A percentile compares a stretch with the other conserved stretches of the same genome.
These are phyloP conservation scores for Argyra leucocephala DNA, from an alignment of 2,888 invertebrate genomes.

Conservation along the genomic window DNA sequence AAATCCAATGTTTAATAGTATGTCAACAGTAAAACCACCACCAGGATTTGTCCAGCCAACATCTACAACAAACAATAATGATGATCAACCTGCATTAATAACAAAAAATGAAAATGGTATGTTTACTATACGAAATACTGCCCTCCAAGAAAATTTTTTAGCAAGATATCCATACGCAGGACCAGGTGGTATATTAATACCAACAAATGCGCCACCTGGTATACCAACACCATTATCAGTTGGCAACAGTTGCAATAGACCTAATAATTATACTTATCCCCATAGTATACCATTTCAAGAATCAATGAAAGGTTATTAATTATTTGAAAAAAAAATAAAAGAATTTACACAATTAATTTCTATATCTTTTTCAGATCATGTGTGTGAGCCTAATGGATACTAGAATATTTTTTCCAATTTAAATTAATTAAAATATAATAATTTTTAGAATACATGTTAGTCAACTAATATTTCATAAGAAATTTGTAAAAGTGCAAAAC, in stretches of 20 bases:
- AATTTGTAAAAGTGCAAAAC: no score
- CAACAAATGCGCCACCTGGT: neutral
- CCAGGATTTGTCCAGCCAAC: constrained; percentile 29
- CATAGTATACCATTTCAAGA: neutral
- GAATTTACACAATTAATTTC: no score
- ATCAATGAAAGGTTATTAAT: neutral
- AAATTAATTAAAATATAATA: no score
- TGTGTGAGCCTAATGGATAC: neutral
- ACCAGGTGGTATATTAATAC: neutral
- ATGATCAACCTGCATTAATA: constrained; percentile 54
- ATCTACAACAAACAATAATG: constrained; percentile 24
- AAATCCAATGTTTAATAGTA: constrained; percentile 60
- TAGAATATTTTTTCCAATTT: neutral
- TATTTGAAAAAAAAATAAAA: no score
- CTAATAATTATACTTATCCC: neutral
- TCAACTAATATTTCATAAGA: no score
- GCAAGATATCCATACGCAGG: neutral
- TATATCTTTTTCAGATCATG: neutral
- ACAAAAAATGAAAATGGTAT: constrained; percentile 64
- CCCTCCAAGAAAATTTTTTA: constrained; percentile 37
- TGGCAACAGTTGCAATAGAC: neutral
- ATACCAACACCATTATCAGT: neutral
- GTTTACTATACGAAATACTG: constrained; percentile 74
- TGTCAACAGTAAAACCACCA: constrained; percentile 26
- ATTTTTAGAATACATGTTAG: no score